Evolutionary conservation across 1,140 invertebrate genomes (phyloP).

Genomic region (Lepidurus arcticus): DNA sequence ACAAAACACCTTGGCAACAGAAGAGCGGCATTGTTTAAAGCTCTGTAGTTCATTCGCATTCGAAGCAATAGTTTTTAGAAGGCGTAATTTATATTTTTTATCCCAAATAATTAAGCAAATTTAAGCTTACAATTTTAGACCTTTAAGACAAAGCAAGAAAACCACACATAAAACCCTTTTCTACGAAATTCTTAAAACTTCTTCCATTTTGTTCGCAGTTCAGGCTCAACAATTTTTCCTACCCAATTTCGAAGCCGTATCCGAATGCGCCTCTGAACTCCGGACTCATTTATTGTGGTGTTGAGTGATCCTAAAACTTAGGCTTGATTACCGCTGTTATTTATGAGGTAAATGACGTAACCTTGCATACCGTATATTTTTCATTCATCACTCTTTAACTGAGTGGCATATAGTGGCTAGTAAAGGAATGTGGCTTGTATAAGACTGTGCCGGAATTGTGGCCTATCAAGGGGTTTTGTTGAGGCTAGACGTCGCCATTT

Average conservation of each 20-base stretch:
- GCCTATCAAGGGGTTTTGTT: background rate
- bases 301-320: slow-evolving; percentile 19
- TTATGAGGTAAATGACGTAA: slow-evolving; percentile 19
- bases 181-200: too few species aligned
- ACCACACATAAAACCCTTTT: too few species aligned
- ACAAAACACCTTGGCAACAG: background rate
- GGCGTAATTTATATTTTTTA: too few species aligned
- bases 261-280: background rate
- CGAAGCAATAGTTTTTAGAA: background rate
- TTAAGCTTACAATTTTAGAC: too few species aligned
- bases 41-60: background rate
- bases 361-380: background rate
- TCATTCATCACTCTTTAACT: background rate
- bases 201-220: background rate
- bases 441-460: background rate
- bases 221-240: background rate
- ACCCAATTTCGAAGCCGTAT: background rate
- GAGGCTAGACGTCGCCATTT: slow-evolving; percentile 1
- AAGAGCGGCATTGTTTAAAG: background rate
- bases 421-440: background rate
- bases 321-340: background rate
- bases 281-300: slow-evolving; percentile 12
- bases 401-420: background rate
- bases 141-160: too few species aligned
- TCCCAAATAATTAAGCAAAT: too few species aligned